Evolutionary conservation across 2,888 invertebrate genomes (phyloP), one percentile per base, ranked within the genome.

Genomic region (Drosophila multiciliata): DNA sequence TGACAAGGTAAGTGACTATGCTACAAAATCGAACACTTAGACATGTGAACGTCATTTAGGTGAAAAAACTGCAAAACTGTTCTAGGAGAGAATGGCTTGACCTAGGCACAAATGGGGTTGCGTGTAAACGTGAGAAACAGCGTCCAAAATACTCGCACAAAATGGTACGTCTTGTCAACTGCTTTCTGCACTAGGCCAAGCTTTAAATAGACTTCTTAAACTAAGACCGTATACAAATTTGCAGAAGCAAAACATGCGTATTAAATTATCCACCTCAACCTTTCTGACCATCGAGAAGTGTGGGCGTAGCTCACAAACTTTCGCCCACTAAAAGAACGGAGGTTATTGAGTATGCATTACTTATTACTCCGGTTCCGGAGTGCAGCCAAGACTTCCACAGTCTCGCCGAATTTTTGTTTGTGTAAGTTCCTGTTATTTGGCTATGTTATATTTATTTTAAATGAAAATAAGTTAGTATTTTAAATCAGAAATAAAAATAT

Each of bases 251-350:
- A 78, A 93, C 92, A 62, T 94, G 93, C 92, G 92, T 32, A 95
- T 95, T 63, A 93, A 94, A 77, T 93, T 93, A 36, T 94, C 95
- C 0, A 94, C 94, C 32, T 95, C 95, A 0, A 95, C 95, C 0
- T 95, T 95, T 81, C 90, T 95, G 29, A 93, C 92, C 67, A 92
- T 94, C 95, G 11, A 94, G 94, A 80, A 94, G 93, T 66, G 86
- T 94, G 1, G 94, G 94, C 0, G 81, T 95, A 40, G 80, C 93
- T 0, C 93, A 94, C 57, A 89, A 84, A 58, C 54, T 91, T 55
- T 91, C 90, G 2, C 91, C 91, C 17, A 83, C 73, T n/a, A 90
- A 90, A 60, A 55, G 58, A 6, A 55, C 50, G 2, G 36, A 36
- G 29, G 9, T 2, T 23, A n/a, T 26, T 4, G 3, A 48, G 4